Evolutionary conservation across 2,113 vertebrate species (phyloP).

Genomic region (Sebastes schlegelii): DNA sequence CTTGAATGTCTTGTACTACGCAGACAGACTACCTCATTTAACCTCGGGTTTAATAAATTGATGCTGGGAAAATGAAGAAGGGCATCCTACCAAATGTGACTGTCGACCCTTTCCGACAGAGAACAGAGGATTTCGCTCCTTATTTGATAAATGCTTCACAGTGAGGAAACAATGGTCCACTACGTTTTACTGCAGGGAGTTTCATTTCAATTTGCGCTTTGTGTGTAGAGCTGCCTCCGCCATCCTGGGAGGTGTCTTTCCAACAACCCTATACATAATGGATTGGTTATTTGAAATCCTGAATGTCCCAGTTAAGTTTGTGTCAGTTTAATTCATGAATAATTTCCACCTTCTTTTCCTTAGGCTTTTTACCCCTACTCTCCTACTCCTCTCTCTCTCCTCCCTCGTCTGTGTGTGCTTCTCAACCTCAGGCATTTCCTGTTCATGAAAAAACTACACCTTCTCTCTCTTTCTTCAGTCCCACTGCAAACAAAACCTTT

Average conservation of each 20-base stretch:
- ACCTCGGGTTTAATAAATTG: constrained; percentile 27
- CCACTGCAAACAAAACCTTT: constrained; percentile 23
- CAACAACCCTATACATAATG: constrained; percentile 65
- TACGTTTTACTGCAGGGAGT: constrained; percentile 34
- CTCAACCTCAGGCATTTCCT: constrained; percentile 29
- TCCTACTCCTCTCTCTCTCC: constrained; percentile 20
- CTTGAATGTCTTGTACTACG: constrained; percentile 49
- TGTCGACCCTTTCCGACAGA: not conserved
- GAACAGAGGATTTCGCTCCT: constrained; percentile 29
- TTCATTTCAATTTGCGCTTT: constrained; percentile 41
- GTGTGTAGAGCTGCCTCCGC: constrained; percentile 7
- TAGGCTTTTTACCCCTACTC: constrained; percentile 33
- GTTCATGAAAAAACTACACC: constrained; percentile 33
- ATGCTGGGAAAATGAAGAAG: constrained; percentile 34
- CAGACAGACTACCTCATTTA: constrained; percentile 29
- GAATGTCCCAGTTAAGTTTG: constrained; percentile 68
- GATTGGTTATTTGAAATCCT: constrained; percentile 68
- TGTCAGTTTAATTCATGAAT: constrained; percentile 73
- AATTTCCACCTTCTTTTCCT: constrained; percentile 67
- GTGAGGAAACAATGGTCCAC: constrained; percentile 37
- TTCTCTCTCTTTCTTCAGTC: constrained; percentile 14
- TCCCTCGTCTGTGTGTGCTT: not conserved
- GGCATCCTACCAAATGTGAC: constrained; percentile 31
- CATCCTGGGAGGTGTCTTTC: constrained; percentile 51
- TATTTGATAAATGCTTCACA: constrained; percentile 30